Percentiles rank a stretch among this genome's conserved stretches.
These are phyloP conservation scores for Holcopasites calliopsidis DNA, from an alignment of 1,140 invertebrate genomes.

Conservation along the genomic window DNA sequence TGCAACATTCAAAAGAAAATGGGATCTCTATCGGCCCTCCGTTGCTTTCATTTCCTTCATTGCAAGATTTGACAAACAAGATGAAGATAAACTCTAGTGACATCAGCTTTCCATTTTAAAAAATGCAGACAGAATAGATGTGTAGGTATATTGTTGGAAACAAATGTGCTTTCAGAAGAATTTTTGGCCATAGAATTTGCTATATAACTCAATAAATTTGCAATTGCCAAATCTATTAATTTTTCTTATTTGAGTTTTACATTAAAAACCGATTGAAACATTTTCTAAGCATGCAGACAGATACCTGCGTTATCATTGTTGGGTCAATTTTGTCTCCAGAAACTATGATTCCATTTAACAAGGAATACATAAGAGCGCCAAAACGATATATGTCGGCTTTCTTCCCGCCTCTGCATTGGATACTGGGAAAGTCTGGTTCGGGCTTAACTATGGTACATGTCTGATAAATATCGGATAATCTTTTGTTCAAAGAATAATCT, in stretches of 20 bases:
- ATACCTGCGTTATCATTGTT: slow-evolving; percentile 72
- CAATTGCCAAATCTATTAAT: not conserved
- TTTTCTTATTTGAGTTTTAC: not conserved
- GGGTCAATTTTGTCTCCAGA: slow-evolving; percentile 79
- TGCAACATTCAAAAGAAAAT: slow-evolving; percentile 43
- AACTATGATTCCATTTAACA: slow-evolving; percentile 79
- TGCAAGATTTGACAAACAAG: too few species aligned
- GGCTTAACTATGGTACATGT: slow-evolving; percentile 64
- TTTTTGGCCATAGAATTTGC: too few species aligned
- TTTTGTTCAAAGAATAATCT: slow-evolving; percentile 87
- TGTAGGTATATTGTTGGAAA: too few species aligned
- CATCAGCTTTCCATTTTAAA: too few species aligned
- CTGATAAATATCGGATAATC: slow-evolving; percentile 80
- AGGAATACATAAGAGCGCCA: slow-evolving; percentile 82
- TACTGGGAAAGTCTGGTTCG: slow-evolving; percentile 77
- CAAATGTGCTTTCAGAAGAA: too few species aligned
- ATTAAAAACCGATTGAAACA: not conserved
- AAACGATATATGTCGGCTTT: slow-evolving; percentile 87
- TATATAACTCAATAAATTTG: too few species aligned
- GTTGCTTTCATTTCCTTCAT: too few species aligned
- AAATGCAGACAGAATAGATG: too few species aligned
- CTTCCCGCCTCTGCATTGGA: slow-evolving; percentile 84
- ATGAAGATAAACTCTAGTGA: too few species aligned
- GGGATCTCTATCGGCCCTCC: not conserved
- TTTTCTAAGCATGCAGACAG: not conserved